phyloP scores from a whole-genome alignment of 2,888 invertebrate species.

The Alloplasta piceator region DNA sequence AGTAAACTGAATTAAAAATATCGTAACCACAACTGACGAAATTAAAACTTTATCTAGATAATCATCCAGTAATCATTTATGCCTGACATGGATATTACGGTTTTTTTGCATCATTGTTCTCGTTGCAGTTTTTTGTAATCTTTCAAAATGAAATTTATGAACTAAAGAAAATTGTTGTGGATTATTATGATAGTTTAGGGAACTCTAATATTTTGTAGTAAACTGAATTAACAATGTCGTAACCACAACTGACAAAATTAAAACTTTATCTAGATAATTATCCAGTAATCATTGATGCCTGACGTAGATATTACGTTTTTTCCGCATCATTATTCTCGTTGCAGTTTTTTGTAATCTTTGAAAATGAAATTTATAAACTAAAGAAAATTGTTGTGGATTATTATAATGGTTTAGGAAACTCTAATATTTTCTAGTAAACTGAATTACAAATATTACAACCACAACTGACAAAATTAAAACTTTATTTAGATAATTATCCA shows the following conservation, averaged over 20 bases:
- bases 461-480: no score
- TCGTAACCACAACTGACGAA: no score
- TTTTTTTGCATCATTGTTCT: not conserved
- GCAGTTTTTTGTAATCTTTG: not conserved
- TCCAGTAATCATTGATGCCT: slow-evolving; percentile 21
- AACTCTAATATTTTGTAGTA: no score
- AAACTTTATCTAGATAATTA: no score
- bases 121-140: not conserved
- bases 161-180: not conserved
- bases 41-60: no score
- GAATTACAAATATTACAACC: no score
- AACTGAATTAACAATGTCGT: no score
- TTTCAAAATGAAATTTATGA: not conserved
- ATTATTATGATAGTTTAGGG: not conserved
- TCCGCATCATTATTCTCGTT: not conserved
- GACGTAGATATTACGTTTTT: not conserved
- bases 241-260: no score
- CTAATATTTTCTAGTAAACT: no score
- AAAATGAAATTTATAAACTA: not conserved
- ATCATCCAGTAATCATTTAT: slow-evolving; percentile 24
- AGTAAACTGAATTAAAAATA: no score
- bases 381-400: not conserved
- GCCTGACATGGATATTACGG: not conserved
- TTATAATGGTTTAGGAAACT: no score
- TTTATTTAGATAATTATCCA: no score